Percentiles rank a stretch among this genome's conserved stretches.
These are phyloP conservation scores for Galago senegalensis DNA, from an alignment of 2,797 vertebrate species.

Conservation along the genomic window DNA sequence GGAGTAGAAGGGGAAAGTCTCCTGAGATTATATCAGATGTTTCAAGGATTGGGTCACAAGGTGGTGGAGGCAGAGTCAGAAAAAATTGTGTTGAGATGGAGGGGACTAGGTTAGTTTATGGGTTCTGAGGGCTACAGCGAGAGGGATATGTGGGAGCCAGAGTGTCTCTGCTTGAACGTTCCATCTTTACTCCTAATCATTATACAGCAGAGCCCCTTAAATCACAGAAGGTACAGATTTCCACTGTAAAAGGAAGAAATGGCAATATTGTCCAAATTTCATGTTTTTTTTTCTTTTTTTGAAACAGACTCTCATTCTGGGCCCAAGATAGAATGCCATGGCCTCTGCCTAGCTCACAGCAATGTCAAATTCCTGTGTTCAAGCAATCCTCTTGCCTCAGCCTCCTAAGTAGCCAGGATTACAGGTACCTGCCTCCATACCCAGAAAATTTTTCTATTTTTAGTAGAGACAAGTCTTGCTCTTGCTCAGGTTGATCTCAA, in stretches of 20 bases:
- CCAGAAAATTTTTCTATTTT: no score
- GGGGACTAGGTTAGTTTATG: not conserved
- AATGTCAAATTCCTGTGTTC: no score
- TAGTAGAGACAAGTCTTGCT: no score
- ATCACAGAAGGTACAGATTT: not conserved
- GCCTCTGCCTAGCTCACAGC: no score
- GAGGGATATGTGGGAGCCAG: not conserved
- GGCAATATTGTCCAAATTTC: not conserved
- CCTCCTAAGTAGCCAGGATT: no score
- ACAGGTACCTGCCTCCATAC: no score
- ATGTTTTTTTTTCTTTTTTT: not conserved
- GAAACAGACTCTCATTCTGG: no score
- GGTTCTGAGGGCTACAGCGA: not conserved
- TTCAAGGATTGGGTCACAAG: not conserved
- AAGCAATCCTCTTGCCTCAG: no score
- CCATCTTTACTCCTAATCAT: not conserved
- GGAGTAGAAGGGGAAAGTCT: no score
- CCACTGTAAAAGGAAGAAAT: conserved; percentile 38
- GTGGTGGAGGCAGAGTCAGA: not conserved
- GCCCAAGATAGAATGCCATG: no score
- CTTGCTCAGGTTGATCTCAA: no score
- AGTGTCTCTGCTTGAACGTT: not conserved
- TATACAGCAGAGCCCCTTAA: not conserved
- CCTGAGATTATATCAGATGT: not conserved
- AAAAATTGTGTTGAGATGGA: not conserved